These are phyloP conservation scores for Virgularia gustaviana DNA, from an alignment of 92 coral and sea anemone species.

Conservation along the genomic window DNA sequence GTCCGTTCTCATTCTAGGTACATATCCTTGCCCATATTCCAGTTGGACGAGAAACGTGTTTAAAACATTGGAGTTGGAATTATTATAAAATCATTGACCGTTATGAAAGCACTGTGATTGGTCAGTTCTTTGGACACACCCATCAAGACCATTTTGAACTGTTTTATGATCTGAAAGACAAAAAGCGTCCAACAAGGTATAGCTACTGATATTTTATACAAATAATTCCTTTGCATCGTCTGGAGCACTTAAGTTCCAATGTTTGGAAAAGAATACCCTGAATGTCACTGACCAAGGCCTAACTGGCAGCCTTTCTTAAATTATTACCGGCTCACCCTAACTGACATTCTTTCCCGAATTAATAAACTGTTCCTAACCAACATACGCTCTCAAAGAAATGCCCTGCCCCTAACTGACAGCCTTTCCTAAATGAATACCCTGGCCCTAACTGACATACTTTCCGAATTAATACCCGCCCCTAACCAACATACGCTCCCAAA, in stretches of 20 bases:
- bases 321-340: no score
- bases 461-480: background rate
- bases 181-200: constrained; percentile 71
- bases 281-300: background rate
- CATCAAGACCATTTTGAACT: constrained; percentile 86
- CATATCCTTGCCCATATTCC: constrained; percentile 92
- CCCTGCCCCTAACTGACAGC: background rate
- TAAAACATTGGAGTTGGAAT: constrained; percentile 97
- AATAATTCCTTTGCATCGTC: background rate
- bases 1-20: constrained; percentile 61
- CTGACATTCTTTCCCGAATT: no score
- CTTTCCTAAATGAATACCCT: no score
- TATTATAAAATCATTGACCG: constrained; percentile 88
- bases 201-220: background rate
- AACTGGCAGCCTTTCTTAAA: no score
- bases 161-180: constrained; percentile 78
- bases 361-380: background rate
- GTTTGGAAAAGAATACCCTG: no score
- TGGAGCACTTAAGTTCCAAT: no score
- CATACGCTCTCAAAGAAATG: background rate
- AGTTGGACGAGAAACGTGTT: constrained; percentile 73
- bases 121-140: constrained; percentile 97
- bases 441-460: no score
- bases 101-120: constrained; percentile 82
- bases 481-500: background rate